phyloP scores from a whole-genome alignment of 2,113 vertebrate genomes.

The Himantopus leucocephalus region DNA sequence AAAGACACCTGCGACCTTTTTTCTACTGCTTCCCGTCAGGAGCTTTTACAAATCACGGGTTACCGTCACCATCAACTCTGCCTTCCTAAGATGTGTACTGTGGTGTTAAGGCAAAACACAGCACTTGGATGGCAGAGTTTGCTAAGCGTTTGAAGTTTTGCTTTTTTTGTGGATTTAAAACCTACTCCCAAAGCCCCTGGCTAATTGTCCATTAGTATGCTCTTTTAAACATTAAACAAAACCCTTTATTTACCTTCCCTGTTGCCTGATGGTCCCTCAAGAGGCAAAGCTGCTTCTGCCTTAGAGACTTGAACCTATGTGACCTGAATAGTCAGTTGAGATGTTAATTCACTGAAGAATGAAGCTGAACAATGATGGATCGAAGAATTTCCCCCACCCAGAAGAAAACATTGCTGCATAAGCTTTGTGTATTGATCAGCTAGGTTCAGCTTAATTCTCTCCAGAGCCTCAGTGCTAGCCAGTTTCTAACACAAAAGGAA shows the following conservation, averaged over 20 bases:
- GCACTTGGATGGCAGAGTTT: background rate
- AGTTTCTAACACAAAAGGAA: background rate
- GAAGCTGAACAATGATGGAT: slow-evolving; percentile 39
- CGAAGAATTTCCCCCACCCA: background rate
- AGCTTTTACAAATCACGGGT: background rate
- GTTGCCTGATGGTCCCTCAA: background rate
- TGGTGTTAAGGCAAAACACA: background rate
- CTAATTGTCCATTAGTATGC: slow-evolving; percentile 47
- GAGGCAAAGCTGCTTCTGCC: slow-evolving; percentile 26
- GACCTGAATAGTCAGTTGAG: slow-evolving; percentile 49
- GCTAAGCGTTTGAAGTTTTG: background rate
- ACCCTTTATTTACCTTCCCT: slow-evolving; percentile 13
- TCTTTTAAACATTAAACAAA: slow-evolving; percentile 58
- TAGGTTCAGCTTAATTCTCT: background rate
- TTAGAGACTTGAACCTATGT: slow-evolving; percentile 26
- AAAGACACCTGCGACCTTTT: background rate
- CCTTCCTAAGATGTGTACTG: background rate
- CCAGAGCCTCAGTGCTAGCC: background rate
- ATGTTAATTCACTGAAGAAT: slow-evolving; percentile 65
- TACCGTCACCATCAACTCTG: background rate
- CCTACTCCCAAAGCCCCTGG: background rate
- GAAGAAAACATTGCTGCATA: background rate
- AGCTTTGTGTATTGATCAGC: slow-evolving; percentile 13
- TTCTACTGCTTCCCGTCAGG: background rate
- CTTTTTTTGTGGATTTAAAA: slow-evolving; percentile 32